Conservation (phyloP, 2,888 invertebrate genomes). For the Torymus texanus region DNA sequence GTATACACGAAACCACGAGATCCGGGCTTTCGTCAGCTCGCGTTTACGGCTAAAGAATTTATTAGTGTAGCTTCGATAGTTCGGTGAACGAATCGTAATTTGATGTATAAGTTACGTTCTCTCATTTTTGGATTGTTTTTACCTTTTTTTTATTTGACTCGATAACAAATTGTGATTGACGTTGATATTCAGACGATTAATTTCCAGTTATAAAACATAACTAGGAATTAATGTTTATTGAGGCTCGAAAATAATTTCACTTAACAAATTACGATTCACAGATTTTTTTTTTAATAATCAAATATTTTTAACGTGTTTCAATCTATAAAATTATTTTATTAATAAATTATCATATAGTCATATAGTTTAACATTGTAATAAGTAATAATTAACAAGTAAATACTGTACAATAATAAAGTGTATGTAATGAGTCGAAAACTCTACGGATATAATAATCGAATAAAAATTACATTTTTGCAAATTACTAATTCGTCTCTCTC, state of each 20-base stretch:
- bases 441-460: conserved; percentile 18
- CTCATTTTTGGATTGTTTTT: not conserved
- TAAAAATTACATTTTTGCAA: conserved; percentile 25
- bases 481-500: not conserved
- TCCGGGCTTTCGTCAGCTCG: too few species aligned
- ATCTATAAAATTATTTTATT: conserved; percentile 34
- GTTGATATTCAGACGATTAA: not conserved
- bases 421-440: conserved; percentile 25
- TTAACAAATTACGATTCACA: conserved; percentile 33
- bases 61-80: too few species aligned
- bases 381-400: conserved; percentile 42
- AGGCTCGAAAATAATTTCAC: not conserved
- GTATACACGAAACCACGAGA: conserved; percentile 3
- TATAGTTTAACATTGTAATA: conserved; percentile 31
- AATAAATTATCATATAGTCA: conserved; percentile 27
- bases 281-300: conserved; percentile 5
- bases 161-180: too few species aligned
- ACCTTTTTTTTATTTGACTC: too few species aligned
- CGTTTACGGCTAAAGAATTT: too few species aligned
- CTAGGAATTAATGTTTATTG: too few species aligned
- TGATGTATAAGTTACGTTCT: conserved; percentile 7
- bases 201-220: not conserved
- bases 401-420: conserved; percentile 43
- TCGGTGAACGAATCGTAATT: conserved; percentile 27
- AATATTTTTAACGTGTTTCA: conserved; percentile 25